These are phyloP conservation scores for Ceratosolen fusciceps DNA, from an alignment of 1,140 invertebrate genomes.

Conservation along the genomic window DNA sequence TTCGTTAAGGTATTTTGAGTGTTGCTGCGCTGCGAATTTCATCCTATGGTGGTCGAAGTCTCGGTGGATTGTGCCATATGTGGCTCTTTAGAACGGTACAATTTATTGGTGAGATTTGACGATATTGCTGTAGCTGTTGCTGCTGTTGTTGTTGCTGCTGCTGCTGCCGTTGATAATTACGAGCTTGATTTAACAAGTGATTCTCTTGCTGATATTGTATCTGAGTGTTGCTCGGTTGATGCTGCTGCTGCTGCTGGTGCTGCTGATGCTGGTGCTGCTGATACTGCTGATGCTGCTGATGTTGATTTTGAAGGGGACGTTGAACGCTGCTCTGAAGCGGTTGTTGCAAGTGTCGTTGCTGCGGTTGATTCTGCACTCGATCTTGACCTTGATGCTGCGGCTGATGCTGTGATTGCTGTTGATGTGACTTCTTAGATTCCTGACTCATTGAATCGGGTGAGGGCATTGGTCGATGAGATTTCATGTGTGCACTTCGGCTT, in stretches of 20 bases:
- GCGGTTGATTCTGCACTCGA: constrained; percentile 51
- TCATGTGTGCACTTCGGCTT: constrained; percentile 98
- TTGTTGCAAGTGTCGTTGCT: constrained; percentile 53
- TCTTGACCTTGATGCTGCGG: constrained; percentile 56
- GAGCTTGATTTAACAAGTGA: constrained; percentile 41
- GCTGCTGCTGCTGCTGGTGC: constrained; percentile 28
- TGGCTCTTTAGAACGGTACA: constrained; percentile 30
- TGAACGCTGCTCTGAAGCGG: too few relatives aligned
- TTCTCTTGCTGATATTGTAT: constrained; percentile 36
- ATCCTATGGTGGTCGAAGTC: constrained; percentile 70
- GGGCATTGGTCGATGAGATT: constrained; percentile 87
- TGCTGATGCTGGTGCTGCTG: constrained; percentile 25
- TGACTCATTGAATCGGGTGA: constrained; percentile 70
- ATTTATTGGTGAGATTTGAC: constrained; percentile 13
- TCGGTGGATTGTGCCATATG: constrained; percentile 65
- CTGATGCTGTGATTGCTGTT: constrained; percentile 56
- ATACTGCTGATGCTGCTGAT: constrained; percentile 40
- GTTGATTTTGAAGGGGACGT: constrained; percentile 51
- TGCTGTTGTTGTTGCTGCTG: too few relatives aligned
- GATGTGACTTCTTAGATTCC: constrained; percentile 66
- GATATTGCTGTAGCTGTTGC: constrained; percentile 51
- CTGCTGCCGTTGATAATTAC: constrained; percentile 53
- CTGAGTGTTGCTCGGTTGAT: constrained; percentile 36
- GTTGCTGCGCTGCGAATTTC: constrained; percentile 59
- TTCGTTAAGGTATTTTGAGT: constrained; percentile 71